phyloP scores from a whole-genome alignment of 1,140 invertebrate genomes.

The Lordiphosa collinella region DNA sequence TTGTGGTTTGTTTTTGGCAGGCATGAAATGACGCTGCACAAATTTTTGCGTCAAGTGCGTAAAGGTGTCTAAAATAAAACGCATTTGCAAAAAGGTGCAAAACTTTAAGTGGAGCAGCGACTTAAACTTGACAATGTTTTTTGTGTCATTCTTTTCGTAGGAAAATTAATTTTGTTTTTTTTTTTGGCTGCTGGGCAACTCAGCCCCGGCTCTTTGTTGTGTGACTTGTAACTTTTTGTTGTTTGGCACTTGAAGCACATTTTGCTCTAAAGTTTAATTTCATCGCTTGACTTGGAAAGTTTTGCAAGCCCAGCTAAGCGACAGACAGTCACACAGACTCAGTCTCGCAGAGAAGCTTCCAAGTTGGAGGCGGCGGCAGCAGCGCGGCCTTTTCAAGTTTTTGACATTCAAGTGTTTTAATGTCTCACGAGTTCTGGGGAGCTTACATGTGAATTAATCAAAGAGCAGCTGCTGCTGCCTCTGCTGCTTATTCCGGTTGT shows the following conservation, averaged over 20 bases:
- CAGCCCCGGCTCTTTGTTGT: slow-evolving; percentile 38
- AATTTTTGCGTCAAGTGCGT: slow-evolving; percentile 10
- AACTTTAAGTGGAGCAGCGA: slow-evolving; percentile 55
- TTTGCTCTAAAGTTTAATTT: slow-evolving; percentile 71
- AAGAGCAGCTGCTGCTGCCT: slow-evolving; percentile 45
- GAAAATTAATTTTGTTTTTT: slow-evolving; percentile 74
- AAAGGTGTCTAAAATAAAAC: slow-evolving; percentile 12
- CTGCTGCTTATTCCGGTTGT: slow-evolving; percentile 31
- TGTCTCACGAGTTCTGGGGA: slow-evolving; percentile 59
- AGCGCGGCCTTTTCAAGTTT: slow-evolving; percentile 2
- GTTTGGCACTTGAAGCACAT: slow-evolving; percentile 33
- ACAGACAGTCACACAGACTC: slow-evolving; percentile 9
- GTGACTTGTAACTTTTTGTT: slow-evolving; percentile 71
- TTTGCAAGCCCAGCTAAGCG: slow-evolving; percentile 22
- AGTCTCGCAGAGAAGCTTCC: too few relatives aligned
- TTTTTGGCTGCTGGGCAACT: slow-evolving; percentile 40
- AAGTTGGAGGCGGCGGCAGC: too few relatives aligned
- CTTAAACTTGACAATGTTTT: slow-evolving; percentile 34
- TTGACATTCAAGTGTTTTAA: slow-evolving; percentile 72
- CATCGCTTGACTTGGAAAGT: slow-evolving; percentile 68
- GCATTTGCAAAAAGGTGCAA: slow-evolving; percentile 45
- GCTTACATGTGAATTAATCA: slow-evolving; percentile 54
- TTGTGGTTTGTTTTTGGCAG: slow-evolving; percentile 22
- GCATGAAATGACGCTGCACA: slow-evolving; percentile 59
- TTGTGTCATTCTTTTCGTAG: slow-evolving; percentile 39